Evolutionary conservation across 2,797 vertebrate genomes (phyloP), one percentile per base, ranked within the genome.

Genomic region (Chrosomus eos): DNA sequence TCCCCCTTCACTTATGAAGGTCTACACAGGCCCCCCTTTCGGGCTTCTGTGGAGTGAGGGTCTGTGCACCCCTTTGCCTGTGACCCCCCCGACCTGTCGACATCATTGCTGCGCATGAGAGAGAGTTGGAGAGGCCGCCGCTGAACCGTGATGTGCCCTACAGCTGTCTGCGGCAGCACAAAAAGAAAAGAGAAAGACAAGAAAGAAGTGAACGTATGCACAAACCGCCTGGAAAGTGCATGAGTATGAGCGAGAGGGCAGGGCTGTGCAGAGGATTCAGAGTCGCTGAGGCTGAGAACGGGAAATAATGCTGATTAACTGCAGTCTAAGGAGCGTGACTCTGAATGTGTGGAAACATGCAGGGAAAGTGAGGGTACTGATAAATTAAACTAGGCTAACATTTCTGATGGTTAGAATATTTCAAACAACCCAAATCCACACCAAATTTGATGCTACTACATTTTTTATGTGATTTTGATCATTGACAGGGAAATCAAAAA

Each of bases 101-200:
- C 82, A 87, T 82, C 82, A 86, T 79, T 74, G 64, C 81, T 83
- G 82, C 64, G 89, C 88, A 78, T 72, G 68, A 79, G 83, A 80
- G 83, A 85, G 83, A 85, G 83, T 79, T 89, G 91, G 90, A 92
- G 90, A 93, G 89, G 90, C 90, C 88, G 88, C 90, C 91, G 90
- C 92, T 94, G 92, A 92, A 93, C 89, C 91, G 88, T 91, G 90
- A 93, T 91, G 90, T 90, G 90, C 88, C 91, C 93, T 92, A 91
- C 93, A 95, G 93, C 93, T 93, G 93, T 93, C 91, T 89, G 77
- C 75, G 87, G 91, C 90, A 90, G 38, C 82, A 85, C 88, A 89
- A 92, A 91, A 91, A 93, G 91, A 90, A 90, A 67, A 84, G 26
- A 75, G 81, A 75, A 68, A 86, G 23, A 45, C 45, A 60, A 58